Base-by-base conservation (phyloP, 2,797 vertebrate genomes). In the Catharus ustulatus region DNA sequence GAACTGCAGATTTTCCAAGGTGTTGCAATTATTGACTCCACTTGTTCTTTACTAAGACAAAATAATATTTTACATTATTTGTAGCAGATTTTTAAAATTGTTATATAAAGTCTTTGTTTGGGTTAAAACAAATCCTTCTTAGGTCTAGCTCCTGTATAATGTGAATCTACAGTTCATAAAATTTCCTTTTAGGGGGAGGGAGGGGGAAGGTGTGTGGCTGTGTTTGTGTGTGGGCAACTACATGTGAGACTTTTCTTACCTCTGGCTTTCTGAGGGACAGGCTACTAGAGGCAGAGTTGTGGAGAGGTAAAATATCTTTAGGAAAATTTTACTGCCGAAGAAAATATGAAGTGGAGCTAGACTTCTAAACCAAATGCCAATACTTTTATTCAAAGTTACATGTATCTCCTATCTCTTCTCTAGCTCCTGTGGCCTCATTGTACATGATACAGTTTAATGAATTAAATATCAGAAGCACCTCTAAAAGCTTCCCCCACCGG, bases 181-280 rank as follows among this genome's bases (percentile, higher is more conserved):
- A 42, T 80, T 16, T 73, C 1, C 10, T 22, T 72, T 69, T 3
- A 3, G 10, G 6, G 5, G 7, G 9, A 1, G 2, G 19, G 4
- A 27, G 13, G 11, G 8, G 8, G 23, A 20, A 26, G 32, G 3
- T n/a, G 8, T 54, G 15, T 64, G 30, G 12, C 17, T 63, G 6
- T 58, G 15, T 64, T 27, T 63, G 7, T 42, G 14, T 68, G 21
- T 38, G 45, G 18, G 38, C 74, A 69, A 54, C 10, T 42, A 14
- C 10, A 21, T 4, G 5, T 66, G 38, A 54, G 5, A 34, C 8
- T 89, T 76, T 19, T 77, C 19, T 55, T 63, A 51, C 9, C 10
- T 63, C 9, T 26, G 64, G 5, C 10, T 69, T 84, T 90, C 43
- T 78, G 54, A 82, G 62, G 38, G n/a, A 29, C 27, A 51, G 38